Percentiles rank a stretch among this genome's conserved stretches.
Evolutionary conservation across 2,113 vertebrate genomes (phyloP).

Genomic region (Aramus guarauna): DNA sequence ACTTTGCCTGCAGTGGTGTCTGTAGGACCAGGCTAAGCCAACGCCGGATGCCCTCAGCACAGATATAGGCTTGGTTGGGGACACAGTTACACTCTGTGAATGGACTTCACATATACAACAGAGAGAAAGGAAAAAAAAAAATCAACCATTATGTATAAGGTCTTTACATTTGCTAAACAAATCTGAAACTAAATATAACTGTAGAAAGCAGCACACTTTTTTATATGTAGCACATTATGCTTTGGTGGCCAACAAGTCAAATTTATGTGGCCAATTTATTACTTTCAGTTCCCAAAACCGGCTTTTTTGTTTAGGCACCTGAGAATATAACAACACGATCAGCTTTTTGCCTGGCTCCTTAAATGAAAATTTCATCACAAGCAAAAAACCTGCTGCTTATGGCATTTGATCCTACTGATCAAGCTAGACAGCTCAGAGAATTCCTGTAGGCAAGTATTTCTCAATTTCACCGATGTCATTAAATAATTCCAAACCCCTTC

Average conservation of each 20-base stretch:
- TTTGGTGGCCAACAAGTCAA: neutral
- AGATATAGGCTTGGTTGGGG: neutral
- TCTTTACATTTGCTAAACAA: neutral
- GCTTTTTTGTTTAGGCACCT: neutral
- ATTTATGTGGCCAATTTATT: neutral
- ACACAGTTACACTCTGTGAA: neutral
- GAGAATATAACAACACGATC: neutral
- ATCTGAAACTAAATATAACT: neutral
- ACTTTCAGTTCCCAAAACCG: neutral
- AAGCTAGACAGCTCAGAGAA: neutral
- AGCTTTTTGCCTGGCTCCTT: neutral
- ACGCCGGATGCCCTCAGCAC: neutral
- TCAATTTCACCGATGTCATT: neutral
- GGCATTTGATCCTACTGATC: neutral
- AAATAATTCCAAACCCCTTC: neutral
- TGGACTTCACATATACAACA: neutral
- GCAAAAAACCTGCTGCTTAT: neutral
- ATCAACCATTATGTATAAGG: neutral
- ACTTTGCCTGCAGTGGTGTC: neutral
- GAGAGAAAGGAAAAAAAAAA: neutral
- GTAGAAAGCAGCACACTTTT: neutral
- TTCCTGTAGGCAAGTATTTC: slow-evolving; percentile 1
- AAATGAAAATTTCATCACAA: neutral
- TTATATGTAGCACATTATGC: neutral
- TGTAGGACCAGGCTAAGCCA: neutral